These are phyloP conservation scores for Aldabrachelys gigantea DNA, from an alignment of 2,113 vertebrate species.

Conservation along the genomic window DNA sequence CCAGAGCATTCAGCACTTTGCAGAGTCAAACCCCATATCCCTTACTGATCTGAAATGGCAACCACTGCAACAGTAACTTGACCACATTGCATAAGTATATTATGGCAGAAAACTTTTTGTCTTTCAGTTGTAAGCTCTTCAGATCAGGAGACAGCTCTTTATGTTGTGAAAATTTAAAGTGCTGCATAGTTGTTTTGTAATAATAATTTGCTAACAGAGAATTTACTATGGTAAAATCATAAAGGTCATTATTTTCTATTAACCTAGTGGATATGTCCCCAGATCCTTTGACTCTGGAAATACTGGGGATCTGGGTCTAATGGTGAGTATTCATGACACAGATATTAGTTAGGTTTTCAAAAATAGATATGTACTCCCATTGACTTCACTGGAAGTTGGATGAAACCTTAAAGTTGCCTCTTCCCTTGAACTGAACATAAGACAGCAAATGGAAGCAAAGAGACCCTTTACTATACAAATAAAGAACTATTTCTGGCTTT, in stretches of 20 bases:
- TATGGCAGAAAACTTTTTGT: neutral
- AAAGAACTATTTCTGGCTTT: neutral
- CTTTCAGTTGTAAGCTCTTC: neutral
- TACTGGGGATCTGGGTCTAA: neutral
- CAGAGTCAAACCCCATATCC: neutral
- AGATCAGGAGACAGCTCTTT: neutral
- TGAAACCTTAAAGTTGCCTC: neutral
- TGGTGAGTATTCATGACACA: neutral
- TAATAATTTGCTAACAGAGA: neutral
- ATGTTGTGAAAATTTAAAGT: neutral
- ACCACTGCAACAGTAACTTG: neutral
- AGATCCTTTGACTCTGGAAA: neutral
- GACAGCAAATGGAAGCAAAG: neutral
- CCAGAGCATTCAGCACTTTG: neutral
- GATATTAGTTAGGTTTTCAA: neutral
- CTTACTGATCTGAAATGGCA: neutral
- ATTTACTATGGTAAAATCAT: accelerated
- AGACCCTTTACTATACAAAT: neutral
- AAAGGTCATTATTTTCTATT: neutral
- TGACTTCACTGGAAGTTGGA: neutral
- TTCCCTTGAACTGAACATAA: neutral
- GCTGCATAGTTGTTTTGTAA: neutral
- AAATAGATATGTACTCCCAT: neutral
- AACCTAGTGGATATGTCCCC: neutral
- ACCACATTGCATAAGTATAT: neutral